Evolutionary conservation across 2,113 vertebrate species (phyloP).

Genomic region (Platichthys flesus): DNA sequence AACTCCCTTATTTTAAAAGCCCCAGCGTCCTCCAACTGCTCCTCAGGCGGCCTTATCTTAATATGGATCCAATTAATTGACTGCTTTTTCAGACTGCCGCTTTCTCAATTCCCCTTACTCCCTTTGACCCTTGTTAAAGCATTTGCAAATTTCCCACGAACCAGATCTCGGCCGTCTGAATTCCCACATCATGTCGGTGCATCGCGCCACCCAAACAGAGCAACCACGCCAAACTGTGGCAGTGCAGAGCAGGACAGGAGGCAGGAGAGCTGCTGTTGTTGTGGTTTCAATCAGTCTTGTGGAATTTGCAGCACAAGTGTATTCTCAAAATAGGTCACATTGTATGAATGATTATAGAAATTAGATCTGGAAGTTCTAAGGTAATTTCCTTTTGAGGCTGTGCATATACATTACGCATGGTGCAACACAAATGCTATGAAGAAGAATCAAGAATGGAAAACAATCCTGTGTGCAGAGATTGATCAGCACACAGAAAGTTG

Average conservation of each 20-base stretch:
- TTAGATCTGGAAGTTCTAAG: constrained; percentile 3
- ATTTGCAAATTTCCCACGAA: constrained; percentile 73
- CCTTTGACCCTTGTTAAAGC: constrained; percentile 66
- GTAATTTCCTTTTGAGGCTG: constrained; percentile 7
- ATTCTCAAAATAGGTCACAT: constrained; percentile 24
- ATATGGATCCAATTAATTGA: constrained; percentile 79
- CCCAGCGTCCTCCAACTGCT: constrained; percentile 38
- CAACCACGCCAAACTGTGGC: constrained; percentile 21
- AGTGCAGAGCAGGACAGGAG: constrained; percentile 20
- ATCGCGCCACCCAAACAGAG: constrained; percentile 49
- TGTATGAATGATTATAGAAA: constrained; percentile 33
- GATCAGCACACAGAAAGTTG: neutral
- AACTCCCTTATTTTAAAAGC: constrained; percentile 63
- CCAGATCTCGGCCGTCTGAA: constrained; percentile 43
- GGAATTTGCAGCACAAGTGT: constrained; percentile 8
- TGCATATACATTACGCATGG: constrained; percentile 3
- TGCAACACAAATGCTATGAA: neutral
- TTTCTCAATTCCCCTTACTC: constrained; percentile 61
- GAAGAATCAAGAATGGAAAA: neutral
- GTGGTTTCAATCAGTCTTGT: constrained; percentile 38
- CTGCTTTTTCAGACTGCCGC: constrained; percentile 63
- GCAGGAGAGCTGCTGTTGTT: constrained; percentile 33
- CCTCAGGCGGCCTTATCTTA: constrained; percentile 72
- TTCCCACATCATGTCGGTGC: constrained; percentile 46
- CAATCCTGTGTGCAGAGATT: neutral